Evolutionary conservation across 2,797 vertebrate species (phyloP), one percentile per base, ranked within the genome.

Genomic region (Stomatorhinus walkeri): DNA sequence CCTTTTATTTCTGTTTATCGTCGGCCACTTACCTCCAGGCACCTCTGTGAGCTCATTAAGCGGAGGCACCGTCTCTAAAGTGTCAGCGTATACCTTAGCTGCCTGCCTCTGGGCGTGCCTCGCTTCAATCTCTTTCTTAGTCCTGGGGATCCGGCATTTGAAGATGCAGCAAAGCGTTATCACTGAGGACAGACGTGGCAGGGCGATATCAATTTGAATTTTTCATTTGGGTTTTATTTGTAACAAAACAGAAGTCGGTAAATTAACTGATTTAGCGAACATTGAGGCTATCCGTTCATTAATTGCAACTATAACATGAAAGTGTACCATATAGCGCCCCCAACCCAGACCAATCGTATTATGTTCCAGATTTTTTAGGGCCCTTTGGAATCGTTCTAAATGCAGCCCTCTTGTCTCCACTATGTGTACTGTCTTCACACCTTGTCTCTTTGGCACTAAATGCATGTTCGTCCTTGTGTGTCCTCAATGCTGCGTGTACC

Each of bases 141-240:
- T 99, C 48, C 98, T 95, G 0, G 98, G 98, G 87, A 99, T 98
- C 0, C 98, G 98, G 89, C 98, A 99, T 93, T 99, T 99, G 95
- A 99, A 99, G 92, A 99, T 97, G 84, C 98, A 99, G 93, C 98
- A 99, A 7, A 99, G 93, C 0, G 97, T 98, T 92, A 99, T 99
- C n/a, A 99, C 98, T 98, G 90, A 87, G 51, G 19, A 52, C 10
- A 6, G 56, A n/a, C 36, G 46, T 28, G 22, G 56, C 68, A 22
- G 40, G 83, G 4, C 22, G 22, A 49, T 24, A 16, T 61, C 12
- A 85, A 36, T 87, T 32, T 19, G 46, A 22, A 56, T 48, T 4
- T 56, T 19, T 36, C 5, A 16, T 19, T 7, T 10, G 52, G 36
- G 24, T 46, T 61, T 9, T 61, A 22, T 43, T 24, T 64, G 5